Evolutionary conservation across 2,113 vertebrate species (phyloP), one percentile per base, ranked within the genome.

Genomic region (Pseudorasbora parva): DNA sequence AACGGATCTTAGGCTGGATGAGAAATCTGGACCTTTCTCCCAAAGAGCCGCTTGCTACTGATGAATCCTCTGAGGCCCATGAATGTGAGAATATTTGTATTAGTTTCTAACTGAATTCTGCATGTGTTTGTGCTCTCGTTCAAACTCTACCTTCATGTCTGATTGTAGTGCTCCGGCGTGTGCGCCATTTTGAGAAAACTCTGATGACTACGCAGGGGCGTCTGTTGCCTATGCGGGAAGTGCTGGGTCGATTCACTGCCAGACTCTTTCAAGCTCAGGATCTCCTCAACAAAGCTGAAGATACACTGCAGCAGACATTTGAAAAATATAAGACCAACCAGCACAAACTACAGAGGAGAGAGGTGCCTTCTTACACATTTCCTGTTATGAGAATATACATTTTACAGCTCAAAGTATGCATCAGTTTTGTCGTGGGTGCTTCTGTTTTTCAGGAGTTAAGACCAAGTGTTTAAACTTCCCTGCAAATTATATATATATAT

Each of bases 1-100:
- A 95, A 86, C 88, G 90, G 17, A 96, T 96, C 95, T 80, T 99
- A 79, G 86, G 89, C 51, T 93, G 93, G 88, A 97, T 99, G 90
- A 94, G 91, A 90, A 84, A 0, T 0, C 91, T 93, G 2, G 93
- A 95, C 71, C 93, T 98, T 87, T 91, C 92, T n/a, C 89, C 90
- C 2, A 94, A 93, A 19, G 94, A 84, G 64, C 94, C 95, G 30
- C 88, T 93, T 1, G 93, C 94, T 17, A 93, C 93, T 0, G 88
- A 96, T 1, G 97, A 98, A 84, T 93, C 93, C 0, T 89, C 92
- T 0, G 93, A 95, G 89, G 95, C 96, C 7, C 89, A 95, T 1
- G 93, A 96, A 30, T 21, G 98, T 99, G 87, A 95, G 93, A 91
- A 30, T 80, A n/a, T 60, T 54, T 72, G 0, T 33, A 17, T 62